Percentiles rank a stretch among this genome's conserved stretches.
Evolutionary conservation across 2,888 invertebrate species (phyloP).

Genomic region (Epicampocera succincta): DNA sequence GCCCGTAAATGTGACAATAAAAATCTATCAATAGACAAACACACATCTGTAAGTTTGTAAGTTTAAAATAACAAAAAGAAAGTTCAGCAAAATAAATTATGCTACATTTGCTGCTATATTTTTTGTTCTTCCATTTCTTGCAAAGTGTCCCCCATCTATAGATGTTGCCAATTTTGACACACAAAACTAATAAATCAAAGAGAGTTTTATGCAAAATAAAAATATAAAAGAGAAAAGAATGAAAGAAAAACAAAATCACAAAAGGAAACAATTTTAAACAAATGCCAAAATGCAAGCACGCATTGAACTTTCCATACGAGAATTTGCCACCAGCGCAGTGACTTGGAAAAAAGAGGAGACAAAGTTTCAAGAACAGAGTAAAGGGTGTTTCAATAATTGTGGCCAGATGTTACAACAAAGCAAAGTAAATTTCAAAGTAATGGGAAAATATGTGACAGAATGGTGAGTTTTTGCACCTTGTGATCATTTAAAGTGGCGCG

Average conservation of each 20-base stretch:
- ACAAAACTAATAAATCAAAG: conserved; percentile 62
- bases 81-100: conserved; percentile 46
- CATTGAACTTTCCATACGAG: conserved; percentile 53
- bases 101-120: conserved; percentile 13
- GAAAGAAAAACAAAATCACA: too few species aligned
- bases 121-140: background rate
- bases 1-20: conserved; percentile 30
- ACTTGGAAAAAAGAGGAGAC: conserved; percentile 40
- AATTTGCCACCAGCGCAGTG: conserved; percentile 37
- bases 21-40: conserved; percentile 31
- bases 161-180: conserved; percentile 62
- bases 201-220: conserved; percentile 2
- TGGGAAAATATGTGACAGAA: too few species aligned
- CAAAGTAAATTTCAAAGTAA: too few species aligned
- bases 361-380: conserved; percentile 28
- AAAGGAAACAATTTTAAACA: conserved; percentile 21
- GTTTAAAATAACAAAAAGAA: conserved; percentile 17
- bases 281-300: conserved; percentile 24
- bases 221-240: background rate
- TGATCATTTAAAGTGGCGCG: too few species aligned
- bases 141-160: conserved; percentile 57
- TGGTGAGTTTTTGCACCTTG: too few species aligned
- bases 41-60: background rate
- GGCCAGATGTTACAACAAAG: too few species aligned
- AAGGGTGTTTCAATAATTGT: too few species aligned